A percentile compares a stretch with the other conserved stretches of the same genome.
These are phyloP conservation scores for Drosophila tripunctata DNA, from an alignment of 2,888 invertebrate genomes.

Conservation along the genomic window DNA sequence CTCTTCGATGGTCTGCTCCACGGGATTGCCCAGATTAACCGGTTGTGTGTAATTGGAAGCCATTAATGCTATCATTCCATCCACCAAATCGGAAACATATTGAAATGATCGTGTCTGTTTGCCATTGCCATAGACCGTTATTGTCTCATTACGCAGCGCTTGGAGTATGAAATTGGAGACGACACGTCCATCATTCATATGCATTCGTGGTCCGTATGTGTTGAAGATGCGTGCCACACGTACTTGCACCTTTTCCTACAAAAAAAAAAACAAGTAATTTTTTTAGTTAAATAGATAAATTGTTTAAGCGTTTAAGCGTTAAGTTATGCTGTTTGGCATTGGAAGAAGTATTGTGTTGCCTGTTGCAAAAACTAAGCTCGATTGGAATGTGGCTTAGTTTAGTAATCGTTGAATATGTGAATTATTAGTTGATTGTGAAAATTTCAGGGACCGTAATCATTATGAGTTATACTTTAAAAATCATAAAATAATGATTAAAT, in stretches of 20 bases:
- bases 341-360: no score
- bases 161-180: conserved; percentile 99
- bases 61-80: conserved; percentile 97
- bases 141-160: conserved; percentile 96
- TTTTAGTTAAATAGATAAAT: neutral
- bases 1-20: conserved; percentile 97
- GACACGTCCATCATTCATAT: conserved; percentile 97
- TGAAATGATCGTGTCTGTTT: conserved; percentile 98
- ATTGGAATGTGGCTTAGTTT: no score
- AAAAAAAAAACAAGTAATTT: neutral
- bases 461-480: no score
- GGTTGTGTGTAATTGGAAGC: conserved; percentile 96
- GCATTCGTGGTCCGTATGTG: conserved; percentile 99
- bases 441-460: no score
- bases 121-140: conserved; percentile 96
- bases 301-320: no score
- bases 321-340: neutral
- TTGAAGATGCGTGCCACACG: conserved; percentile 99
- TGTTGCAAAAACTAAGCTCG: no score
- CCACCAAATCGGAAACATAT: conserved; percentile 98
- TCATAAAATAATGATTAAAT: no score
- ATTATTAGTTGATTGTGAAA: no score
- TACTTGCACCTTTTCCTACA: conserved; percentile 93
- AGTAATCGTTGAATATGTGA: no score
- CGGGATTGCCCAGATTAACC: conserved; percentile 98